Base-by-base conservation (phyloP, 1,140 invertebrate species). In the Temnothorax nylanderi region DNA sequence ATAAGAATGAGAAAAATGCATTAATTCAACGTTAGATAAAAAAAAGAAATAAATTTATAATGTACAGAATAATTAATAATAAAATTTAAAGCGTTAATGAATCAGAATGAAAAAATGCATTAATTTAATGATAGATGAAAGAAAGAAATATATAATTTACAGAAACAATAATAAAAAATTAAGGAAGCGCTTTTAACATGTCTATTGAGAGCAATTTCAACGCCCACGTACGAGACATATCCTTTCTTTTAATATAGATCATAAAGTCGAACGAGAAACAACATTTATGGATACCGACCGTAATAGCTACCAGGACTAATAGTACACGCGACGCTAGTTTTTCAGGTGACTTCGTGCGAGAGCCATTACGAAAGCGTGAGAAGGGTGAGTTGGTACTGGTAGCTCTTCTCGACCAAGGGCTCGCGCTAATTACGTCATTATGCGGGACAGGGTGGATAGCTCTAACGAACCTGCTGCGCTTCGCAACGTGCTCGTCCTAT, bases 401-500 rank as follows among this genome's bases (percentile, higher is more conserved):
- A 91, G 88, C 90, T 87, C 86, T 88, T 67, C 13, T 72, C 13
- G 80, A 54, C 74, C 67, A 87, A 77, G 87, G 90, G 88, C 76
- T 88, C 88, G 89, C 88, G 88, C 92, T 94, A 94, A 94, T 95
- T 94, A 94, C 93, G 87, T 93, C 92, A 94, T 95, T 94, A 94
- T 94, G 89, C 92, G 91, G 90, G 88, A 91, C 88, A 89, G 87
- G 85, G 91, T 90, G 88, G 88, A 88, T 75, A 74, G 88, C 86
- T 89, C 91, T 93, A 94, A 94, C 92, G 90, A 94, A 94, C 89
- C 89, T 84, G 90, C 84, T 87, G 84, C 64, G 77, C 88, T 72
- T 77, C 89, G 87, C 69, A 91, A 80, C 87, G 87, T 88, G 90
- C 87, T 74, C 91, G 72, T 89, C 88, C 94, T 93, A 95, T 95